These are phyloP conservation scores for Dicaeum eximium DNA, from an alignment of 2,113 vertebrate genomes.

Conservation along the genomic window DNA sequence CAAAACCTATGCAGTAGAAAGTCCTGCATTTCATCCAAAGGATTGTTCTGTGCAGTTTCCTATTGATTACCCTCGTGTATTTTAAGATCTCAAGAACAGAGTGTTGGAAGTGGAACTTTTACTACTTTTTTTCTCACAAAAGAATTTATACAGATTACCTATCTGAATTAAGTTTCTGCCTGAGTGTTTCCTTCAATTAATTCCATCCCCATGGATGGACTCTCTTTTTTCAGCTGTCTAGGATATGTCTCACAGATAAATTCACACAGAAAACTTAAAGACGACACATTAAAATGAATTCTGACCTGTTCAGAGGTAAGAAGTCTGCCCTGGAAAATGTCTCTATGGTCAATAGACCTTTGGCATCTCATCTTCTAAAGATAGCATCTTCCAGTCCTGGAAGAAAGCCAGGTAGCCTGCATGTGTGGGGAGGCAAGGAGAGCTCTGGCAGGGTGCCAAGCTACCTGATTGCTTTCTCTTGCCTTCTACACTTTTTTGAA, in stretches of 20 bases:
- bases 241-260: neutral
- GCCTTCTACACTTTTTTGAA: neutral
- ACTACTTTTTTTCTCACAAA: neutral
- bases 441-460: neutral
- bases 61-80: neutral
- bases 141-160: neutral
- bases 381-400: neutral
- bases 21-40: neutral
- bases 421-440: neutral
- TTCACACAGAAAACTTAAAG: neutral
- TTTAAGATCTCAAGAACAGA: neutral
- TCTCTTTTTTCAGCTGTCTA: neutral
- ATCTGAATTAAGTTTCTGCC: neutral
- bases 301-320: neutral
- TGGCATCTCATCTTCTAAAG: conserved; percentile 21
- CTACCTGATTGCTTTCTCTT: neutral
- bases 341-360: neutral
- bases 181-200: neutral
- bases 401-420: neutral
- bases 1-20: neutral
- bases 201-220: neutral
- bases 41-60: neutral
- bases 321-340: neutral
- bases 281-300: neutral
- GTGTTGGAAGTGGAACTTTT: neutral